Base-by-base conservation (phyloP, 2,888 invertebrate genomes). In the Onchidella celtica region DNA sequence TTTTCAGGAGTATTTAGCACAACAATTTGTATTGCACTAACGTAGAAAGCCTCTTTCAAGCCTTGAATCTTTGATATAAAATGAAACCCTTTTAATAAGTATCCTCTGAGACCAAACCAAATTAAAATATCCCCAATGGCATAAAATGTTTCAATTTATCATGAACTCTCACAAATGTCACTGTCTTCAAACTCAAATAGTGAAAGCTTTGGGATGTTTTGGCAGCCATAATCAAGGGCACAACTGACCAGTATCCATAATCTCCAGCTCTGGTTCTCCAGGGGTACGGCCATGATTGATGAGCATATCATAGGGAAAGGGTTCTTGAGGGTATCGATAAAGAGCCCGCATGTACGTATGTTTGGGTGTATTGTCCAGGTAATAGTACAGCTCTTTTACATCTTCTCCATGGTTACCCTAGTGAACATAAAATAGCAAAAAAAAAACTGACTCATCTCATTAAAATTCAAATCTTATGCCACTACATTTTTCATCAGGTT, bases 321-420 rank as follows among this genome's bases (percentile, higher is more conserved):
- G 85, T 3, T 70, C 57, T 80, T 92, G 92, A 0, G 93, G 93
- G 85, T 93, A 93, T 84, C 92, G 92, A 86, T 93, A 93, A 24
- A 93, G 85, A 14, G 89, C 91, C 78, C 89, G 89, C 91, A 92
- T 92, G 87, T 93, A 93, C 40, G 90, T 90, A 87, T 93, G 92
- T 38, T 91, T 90, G 3, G 93, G 93, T 0, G 90, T 91, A 65
- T 88, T 88, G 86, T 92, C 92, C 65, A 92, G 82, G 83, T 93
- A 93, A 78, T 92, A 93, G 84, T 93, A 93, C 40, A 90, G 80
- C 85, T 93, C 93, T 84, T 93, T 93, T 34, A 93, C 93, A 85
- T 93, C 93, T 82, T 93, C 93, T 0, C 93, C 93, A 86, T 93
- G 93, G 86, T 93, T 93, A n/a, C 93, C 93, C 93, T 93, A 84